Evolutionary conservation across 2,797 vertebrate species (phyloP).

Genomic region (Garrulus glandarius): DNA sequence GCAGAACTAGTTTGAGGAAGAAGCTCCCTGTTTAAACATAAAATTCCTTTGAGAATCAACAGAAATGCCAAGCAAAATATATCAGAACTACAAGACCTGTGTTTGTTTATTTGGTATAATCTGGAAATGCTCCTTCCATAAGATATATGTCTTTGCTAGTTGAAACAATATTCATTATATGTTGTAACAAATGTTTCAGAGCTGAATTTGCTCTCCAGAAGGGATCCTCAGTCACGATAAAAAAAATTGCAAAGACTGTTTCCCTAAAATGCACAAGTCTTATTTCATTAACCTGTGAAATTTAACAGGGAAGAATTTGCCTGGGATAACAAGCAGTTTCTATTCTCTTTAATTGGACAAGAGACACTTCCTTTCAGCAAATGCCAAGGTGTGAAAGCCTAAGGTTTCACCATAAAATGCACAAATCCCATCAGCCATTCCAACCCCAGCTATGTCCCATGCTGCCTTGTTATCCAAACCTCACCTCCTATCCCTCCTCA

Average conservation of each 20-base stretch:
- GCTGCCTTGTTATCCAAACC: background rate
- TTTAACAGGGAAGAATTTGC: background rate
- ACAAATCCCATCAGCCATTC: background rate
- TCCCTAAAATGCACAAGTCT: background rate
- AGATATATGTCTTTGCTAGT: background rate
- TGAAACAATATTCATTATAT: background rate
- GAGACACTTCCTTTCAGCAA: background rate
- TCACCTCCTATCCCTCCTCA: background rate
- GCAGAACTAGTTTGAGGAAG: background rate
- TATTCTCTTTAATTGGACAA: background rate
- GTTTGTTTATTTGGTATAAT: background rate
- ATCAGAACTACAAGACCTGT: background rate
- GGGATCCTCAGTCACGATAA: background rate
- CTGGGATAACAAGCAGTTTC: background rate
- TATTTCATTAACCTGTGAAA: background rate
- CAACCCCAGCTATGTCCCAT: background rate
- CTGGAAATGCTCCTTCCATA: background rate
- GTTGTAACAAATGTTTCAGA: constrained; percentile 8
- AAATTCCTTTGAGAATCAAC: background rate
- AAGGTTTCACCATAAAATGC: background rate
- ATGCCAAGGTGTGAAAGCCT: background rate
- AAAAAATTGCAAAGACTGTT: background rate
- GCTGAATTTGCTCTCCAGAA: constrained; percentile 20
- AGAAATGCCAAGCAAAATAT: background rate
- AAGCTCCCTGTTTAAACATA: background rate